A percentile compares a stretch with the other conserved stretches of the same genome.
These are phyloP conservation scores for Deilephila elpenor DNA, from an alignment of 2,888 invertebrate species.

Conservation along the genomic window DNA sequence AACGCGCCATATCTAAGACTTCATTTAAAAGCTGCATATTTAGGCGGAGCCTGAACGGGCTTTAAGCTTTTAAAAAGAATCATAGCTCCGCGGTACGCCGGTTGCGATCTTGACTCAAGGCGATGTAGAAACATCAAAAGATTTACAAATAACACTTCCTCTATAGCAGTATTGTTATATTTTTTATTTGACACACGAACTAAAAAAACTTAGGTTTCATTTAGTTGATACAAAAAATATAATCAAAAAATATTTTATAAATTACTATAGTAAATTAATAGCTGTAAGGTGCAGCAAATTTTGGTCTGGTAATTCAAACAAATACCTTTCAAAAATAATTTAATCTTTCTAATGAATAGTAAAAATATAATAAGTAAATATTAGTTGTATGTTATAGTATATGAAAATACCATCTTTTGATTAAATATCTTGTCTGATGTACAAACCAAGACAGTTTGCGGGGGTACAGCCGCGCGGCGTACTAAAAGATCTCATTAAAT, in stretches of 20 bases:
- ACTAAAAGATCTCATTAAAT: slow-evolving; percentile 63
- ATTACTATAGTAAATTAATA: no score
- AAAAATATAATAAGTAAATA: background rate
- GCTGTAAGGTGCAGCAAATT: no score
- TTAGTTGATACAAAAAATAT: no score
- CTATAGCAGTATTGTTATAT: no score
- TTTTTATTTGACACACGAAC: no score
- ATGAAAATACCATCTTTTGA: background rate
- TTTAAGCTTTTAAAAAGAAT: slow-evolving; percentile 82
- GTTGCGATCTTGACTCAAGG: slow-evolving; percentile 37
- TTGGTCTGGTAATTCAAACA: no score
- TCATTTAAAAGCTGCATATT: slow-evolving; percentile 84
- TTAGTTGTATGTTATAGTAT: background rate
- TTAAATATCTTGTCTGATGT: background rate
- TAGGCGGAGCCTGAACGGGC: slow-evolving; percentile 71
- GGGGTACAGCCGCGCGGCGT: slow-evolving; percentile 56
- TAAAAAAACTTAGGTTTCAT: no score
- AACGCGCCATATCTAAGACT: slow-evolving; percentile 66
- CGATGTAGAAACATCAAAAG: background rate
- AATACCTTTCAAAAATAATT: no score
- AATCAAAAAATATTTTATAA: no score
- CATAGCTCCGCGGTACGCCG: slow-evolving; percentile 64
- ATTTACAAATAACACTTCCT: no score
- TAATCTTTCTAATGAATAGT: background rate
- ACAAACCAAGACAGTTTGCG: slow-evolving; percentile 12